These are phyloP conservation scores for Corapipo altera DNA, from an alignment of 2,113 vertebrate species.

Conservation along the genomic window DNA sequence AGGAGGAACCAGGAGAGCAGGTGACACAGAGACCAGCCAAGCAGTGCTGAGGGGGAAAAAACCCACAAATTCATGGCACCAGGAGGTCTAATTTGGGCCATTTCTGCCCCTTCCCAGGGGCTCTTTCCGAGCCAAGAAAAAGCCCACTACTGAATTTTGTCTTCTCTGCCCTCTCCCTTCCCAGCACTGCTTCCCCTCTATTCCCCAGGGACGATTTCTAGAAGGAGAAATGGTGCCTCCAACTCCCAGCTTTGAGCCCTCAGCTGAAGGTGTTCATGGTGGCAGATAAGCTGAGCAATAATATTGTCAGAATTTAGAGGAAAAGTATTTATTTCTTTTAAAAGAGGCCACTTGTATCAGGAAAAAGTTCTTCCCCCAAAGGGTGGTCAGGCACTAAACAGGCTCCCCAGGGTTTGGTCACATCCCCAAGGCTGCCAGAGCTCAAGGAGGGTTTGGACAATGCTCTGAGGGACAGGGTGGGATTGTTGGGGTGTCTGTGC, in stretches of 20 bases:
- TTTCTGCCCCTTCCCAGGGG: not conserved
- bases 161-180: not conserved
- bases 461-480: not conserved
- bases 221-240: not conserved
- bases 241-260: too few relatives aligned
- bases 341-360: not conserved
- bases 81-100: not conserved
- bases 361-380: too few relatives aligned
- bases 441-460: not conserved
- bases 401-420: not conserved
- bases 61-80: not conserved
- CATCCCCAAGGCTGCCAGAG: not conserved
- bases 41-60: slow-evolving; percentile 55
- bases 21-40: slow-evolving; percentile 66
- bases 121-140: not conserved
- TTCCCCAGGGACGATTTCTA: not conserved
- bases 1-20: slow-evolving; percentile 70
- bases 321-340: not conserved
- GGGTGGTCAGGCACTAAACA: not conserved
- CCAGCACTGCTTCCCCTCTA: not conserved
- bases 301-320: not conserved
- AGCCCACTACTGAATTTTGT: accelerated
- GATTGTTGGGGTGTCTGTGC: not conserved
- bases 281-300: not conserved
- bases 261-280: not conserved